phyloP scores from a whole-genome alignment of 2,888 invertebrate species.

The Anthoptus insignis region DNA sequence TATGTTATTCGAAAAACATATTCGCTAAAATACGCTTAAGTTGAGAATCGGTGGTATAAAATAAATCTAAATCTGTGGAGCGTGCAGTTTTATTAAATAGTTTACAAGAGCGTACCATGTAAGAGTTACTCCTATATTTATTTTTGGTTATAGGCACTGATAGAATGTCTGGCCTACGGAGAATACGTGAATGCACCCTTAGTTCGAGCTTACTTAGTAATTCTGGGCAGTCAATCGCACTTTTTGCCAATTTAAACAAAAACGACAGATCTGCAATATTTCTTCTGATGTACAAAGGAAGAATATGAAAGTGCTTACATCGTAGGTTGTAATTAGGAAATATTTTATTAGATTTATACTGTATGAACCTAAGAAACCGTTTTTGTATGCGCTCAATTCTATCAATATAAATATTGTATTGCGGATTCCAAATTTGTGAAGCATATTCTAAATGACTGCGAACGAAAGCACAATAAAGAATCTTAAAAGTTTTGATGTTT shows the following conservation, averaged over 20 bases:
- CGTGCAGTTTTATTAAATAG: too few species aligned
- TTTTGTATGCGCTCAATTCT: background rate
- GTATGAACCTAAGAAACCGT: background rate
- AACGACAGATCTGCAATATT: background rate
- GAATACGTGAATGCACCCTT: background rate
- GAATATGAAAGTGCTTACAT: background rate
- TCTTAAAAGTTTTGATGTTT: slow-evolving; percentile 11
- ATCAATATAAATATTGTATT: background rate
- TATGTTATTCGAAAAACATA: too few species aligned
- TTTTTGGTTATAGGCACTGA: too few species aligned
- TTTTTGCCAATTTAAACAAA: background rate
- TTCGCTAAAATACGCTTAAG: too few species aligned
- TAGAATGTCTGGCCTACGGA: too few species aligned
- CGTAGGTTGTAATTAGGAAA: background rate
- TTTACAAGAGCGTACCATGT: too few species aligned
- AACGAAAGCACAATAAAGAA: slow-evolving; percentile 11
- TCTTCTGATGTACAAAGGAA: background rate
- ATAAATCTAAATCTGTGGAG: too few species aligned
- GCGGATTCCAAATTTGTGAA: background rate
- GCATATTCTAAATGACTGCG: background rate
- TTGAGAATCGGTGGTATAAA: too few species aligned
- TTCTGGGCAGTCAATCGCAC: background rate
- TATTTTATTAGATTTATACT: background rate
- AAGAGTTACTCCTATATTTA: too few species aligned
- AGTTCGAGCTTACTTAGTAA: background rate